A percentile compares a stretch with the other conserved stretches of the same genome.
Evolutionary conservation across 2,888 invertebrate genomes (phyloP).

Genomic region (Chelonus formosanus): DNA sequence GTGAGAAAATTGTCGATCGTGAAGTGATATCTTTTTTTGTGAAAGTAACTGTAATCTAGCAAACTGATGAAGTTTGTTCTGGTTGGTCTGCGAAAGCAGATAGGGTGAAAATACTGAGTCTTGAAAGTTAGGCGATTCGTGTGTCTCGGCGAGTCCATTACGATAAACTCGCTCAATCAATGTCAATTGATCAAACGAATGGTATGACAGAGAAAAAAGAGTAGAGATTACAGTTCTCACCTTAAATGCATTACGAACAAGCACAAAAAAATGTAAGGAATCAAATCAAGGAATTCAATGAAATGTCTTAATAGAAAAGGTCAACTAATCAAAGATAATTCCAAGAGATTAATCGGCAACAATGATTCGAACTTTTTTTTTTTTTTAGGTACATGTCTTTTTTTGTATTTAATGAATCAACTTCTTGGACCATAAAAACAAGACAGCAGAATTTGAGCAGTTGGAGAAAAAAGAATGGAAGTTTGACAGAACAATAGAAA

Average conservation of each 20-base stretch:
- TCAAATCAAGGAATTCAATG: conserved; percentile 7
- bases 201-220: conserved; percentile 2
- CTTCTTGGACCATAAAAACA: too few relatives aligned
- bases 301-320: conserved; percentile 1
- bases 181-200: conserved; percentile 44
- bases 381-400: too few relatives aligned
- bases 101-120: conserved; percentile 3
- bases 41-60: background rate
- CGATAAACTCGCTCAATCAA: conserved; percentile 51
- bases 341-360: background rate
- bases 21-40: conserved; percentile 8
- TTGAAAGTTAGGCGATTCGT: conserved; percentile 42
- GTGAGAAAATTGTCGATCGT: conserved; percentile 13
- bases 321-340: conserved; percentile 6
- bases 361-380: too few relatives aligned
- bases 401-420: too few relatives aligned
- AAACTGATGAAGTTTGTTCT: conserved; percentile 15
- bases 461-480: too few relatives aligned
- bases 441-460: too few relatives aligned
- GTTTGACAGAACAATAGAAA: too few relatives aligned
- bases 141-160: conserved; percentile 45
- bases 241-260: conserved; percentile 43
- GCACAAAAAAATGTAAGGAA: conserved; percentile 6
- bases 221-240: conserved; percentile 42
- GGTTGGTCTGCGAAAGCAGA: background rate